Evolutionary conservation across 2,888 invertebrate genomes (phyloP).

Genomic region (Phengaris alcon): DNA sequence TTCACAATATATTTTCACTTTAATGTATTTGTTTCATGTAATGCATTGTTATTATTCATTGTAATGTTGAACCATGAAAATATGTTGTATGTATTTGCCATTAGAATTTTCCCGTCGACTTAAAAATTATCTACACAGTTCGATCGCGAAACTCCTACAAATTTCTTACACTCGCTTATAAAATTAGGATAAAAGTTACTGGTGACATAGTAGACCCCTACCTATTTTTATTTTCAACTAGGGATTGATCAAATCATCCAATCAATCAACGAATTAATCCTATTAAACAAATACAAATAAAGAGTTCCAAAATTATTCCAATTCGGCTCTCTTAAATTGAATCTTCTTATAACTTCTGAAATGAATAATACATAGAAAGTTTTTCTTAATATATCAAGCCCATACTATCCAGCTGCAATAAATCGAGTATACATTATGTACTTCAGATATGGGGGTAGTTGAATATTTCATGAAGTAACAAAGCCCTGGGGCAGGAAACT

Average conservation of each 20-base stretch:
- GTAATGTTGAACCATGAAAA: too few species aligned
- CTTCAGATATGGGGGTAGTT: constrained; percentile 47
- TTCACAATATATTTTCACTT: not conserved
- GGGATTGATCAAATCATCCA: too few species aligned
- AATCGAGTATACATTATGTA: constrained; percentile 32
- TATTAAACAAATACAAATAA: too few species aligned
- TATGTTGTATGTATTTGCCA: too few species aligned
- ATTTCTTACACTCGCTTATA: too few species aligned
- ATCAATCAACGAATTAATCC: too few species aligned
- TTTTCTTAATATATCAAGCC: not conserved
- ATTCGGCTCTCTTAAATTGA: not conserved
- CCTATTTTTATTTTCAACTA: too few species aligned
- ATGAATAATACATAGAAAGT: constrained; percentile 3
- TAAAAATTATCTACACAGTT: too few species aligned
- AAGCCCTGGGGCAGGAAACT: constrained; percentile 46
- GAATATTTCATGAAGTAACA: constrained; percentile 72
- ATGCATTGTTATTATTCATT: not conserved
- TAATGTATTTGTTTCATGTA: not conserved
- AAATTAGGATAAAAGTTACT: too few species aligned
- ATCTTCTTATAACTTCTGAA: not conserved
- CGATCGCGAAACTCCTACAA: too few species aligned
- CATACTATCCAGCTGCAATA: constrained; percentile 11
- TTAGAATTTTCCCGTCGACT: too few species aligned
- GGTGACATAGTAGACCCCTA: too few species aligned
- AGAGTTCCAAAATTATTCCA: not conserved